Evolutionary conservation across 2,113 vertebrate genomes (phyloP).

Genomic region (Opisthocomus hoazin): DNA sequence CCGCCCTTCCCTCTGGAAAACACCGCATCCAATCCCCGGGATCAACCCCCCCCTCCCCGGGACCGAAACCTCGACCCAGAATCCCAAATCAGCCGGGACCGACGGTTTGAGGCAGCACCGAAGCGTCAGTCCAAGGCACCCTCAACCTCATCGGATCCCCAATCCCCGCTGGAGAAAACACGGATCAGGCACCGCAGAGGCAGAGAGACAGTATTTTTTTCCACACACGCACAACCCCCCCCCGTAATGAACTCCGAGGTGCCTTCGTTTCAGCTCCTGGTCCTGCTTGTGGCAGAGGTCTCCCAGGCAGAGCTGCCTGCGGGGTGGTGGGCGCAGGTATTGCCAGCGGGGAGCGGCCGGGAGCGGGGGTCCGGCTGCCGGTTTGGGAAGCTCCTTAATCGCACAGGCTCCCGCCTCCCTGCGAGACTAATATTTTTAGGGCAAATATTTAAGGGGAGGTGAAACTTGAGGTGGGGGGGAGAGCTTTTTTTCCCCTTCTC

Average conservation of each 20-base stretch:
- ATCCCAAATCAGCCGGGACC: not conserved
- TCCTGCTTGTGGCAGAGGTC: not conserved
- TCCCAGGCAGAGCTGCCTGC: not conserved
- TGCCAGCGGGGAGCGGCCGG: no score
- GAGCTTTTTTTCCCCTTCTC: not conserved
- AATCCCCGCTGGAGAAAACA: not conserved
- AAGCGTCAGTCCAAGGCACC: not conserved
- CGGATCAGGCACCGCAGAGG: not conserved
- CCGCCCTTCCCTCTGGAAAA: not conserved
- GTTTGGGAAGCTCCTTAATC: not conserved
- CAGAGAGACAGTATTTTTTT: not conserved
- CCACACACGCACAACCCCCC: no score
- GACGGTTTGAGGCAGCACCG: not conserved
- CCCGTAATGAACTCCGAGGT: not conserved
- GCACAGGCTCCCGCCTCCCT: not conserved
- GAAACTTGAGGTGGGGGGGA: not conserved
- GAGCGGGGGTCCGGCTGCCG: no score
- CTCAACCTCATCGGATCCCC: no score
- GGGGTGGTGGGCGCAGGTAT: not conserved
- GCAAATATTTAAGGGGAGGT: not conserved
- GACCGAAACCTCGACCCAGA: not conserved
- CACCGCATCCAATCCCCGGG: not conserved
- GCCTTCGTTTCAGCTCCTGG: not conserved
- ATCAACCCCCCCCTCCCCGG: not conserved
- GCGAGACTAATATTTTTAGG: not conserved